Evolutionary conservation across 2,113 vertebrate genomes (phyloP), one percentile per base, ranked within the genome.

Genomic region (Podiceps cristatus): DNA sequence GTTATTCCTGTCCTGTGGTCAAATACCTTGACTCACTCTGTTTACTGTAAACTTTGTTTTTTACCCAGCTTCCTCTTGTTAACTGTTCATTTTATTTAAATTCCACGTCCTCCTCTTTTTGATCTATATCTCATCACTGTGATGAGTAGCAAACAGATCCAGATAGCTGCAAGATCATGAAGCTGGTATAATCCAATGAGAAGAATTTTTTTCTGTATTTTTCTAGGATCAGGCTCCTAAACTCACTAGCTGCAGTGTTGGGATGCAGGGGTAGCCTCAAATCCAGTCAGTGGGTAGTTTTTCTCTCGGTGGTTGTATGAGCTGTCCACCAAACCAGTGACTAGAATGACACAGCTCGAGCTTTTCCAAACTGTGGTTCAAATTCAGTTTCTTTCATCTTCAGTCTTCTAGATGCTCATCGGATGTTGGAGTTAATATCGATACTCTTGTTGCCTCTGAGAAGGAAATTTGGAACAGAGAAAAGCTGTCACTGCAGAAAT

Each of bases 391-490:
- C 47, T 76, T 97, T 75, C 52, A 2, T 84, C 56, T 97, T 35
- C 92, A 99, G 99, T 98, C 97, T 88, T 97, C 96, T 72, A 98
- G 98, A 87, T 93, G 85, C 71, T 95, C 97, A 6, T 58, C 84
- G 1, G 96, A 96, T 80, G 74, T 92, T 87, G 96, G 90, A 88
- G 96, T 98, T 74, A 97, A 98, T 45, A 82, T 98, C 2, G 97
- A 98, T 60, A 20, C 92, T 60, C 95, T 99, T 55, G 92, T 98
- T 59, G 98, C 98, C 76, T 98, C 98, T 17, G 99, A 99, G 95
- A 98, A 98, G 74, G 99, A 99, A 89, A 93, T 97, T 4, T 99
- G 99, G 99, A 94, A 88, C 68, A 98, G 96, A 93, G 99, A 99
- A 96, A 99, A 98, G 87, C 22, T 87, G n/a, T 86, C 94, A 1